Conservation (phyloP, 2,888 invertebrate species). For the Synergus umbraculus region DNA sequence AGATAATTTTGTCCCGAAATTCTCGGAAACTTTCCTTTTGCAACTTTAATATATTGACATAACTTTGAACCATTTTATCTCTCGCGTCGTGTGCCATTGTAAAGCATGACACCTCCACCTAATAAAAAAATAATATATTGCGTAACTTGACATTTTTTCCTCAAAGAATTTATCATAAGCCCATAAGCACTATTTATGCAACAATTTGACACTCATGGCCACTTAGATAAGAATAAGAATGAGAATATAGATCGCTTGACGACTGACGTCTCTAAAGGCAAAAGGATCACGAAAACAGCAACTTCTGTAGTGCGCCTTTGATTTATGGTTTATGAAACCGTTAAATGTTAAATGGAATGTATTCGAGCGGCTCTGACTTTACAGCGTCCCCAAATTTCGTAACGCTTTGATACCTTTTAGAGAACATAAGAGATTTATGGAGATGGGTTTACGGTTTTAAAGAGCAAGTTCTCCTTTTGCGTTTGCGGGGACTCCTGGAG, state of each 20-base stretch:
- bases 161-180: neutral
- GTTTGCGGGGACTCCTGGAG: constrained; percentile 3
- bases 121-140: neutral
- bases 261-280: neutral
- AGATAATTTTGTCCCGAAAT: neutral
- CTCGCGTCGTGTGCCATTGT: neutral
- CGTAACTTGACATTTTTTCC: neutral
- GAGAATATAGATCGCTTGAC: neutral
- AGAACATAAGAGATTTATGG: constrained; percentile 36
- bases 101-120: neutral
- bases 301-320: constrained; percentile 5
- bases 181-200: neutral
- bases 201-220: neutral
- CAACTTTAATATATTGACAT: neutral
- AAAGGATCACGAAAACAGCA: constrained; percentile 5
- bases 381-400: constrained; percentile 39
- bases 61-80: neutral
- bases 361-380: constrained; percentile 33
- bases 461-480: constrained; percentile 12
- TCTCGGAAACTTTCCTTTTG: neutral
- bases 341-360: constrained; percentile 33
- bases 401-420: constrained; percentile 38
- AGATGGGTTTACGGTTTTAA: constrained; percentile 31
- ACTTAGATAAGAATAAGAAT: neutral
- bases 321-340: constrained; percentile 32